Evolutionary conservation across 2,113 vertebrate genomes (phyloP).

Genomic region (Ovis aries): ARS-UI_Ramb_v3.0 NC_056068.1:54308001-54308500

Average conservation of each 20-base stretch:
- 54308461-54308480: conserved; percentile 71
- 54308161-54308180: conserved; percentile 76
- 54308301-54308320: conserved; percentile 76
- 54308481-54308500: conserved; percentile 66
- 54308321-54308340: conserved; percentile 7
- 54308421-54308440: conserved; percentile 80
- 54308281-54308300: conserved; percentile 54
- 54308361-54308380: conserved; percentile 73
- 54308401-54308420: conserved; percentile 77
- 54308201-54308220: conserved; percentile 75
- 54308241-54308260: conserved; percentile 73
- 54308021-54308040: conserved; percentile 69
- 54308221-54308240: conserved; percentile 80
- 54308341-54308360: conserved; percentile 66
- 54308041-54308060: conserved; percentile 68
- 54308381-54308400: conserved; percentile 75
- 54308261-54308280: conserved; percentile 77
- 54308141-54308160: conserved; percentile 79
- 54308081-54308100: conserved; percentile 54
- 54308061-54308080: conserved; percentile 68
- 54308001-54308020: conserved; percentile 61
- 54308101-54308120: conserved; percentile 67
- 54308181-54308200: conserved; percentile 53
- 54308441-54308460: conserved; percentile 76
- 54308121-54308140: conserved; percentile 77